Percentiles rank a stretch among this genome's conserved stretches.
Conservation (phyloP, 2,797 vertebrate genomes). For the Pangasius larnaudii region DNA sequence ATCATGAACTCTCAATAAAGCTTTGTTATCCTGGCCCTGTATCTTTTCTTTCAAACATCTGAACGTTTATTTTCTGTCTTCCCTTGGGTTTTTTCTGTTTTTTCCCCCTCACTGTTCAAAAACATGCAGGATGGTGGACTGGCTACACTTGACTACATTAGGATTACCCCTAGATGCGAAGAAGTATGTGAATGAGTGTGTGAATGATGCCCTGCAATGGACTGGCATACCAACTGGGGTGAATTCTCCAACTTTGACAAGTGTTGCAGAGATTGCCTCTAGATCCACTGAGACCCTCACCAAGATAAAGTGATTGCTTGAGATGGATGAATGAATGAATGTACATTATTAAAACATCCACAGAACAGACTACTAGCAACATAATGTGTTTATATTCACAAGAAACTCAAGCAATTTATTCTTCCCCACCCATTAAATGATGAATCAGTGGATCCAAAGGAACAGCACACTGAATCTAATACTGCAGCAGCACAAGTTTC, state of each 20-base stretch:
- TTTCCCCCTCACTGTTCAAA: background rate
- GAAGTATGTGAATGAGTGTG: background rate
- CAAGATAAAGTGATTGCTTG: background rate
- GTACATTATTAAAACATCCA: background rate
- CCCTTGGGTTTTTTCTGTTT: background rate
- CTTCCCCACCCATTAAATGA: background rate
- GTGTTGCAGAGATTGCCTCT: background rate
- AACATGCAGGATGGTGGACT: background rate
- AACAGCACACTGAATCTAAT: background rate
- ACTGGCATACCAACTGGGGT: background rate
- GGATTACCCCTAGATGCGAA: background rate
- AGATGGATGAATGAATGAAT: background rate
- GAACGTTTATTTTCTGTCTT: background rate
- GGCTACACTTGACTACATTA: background rate
- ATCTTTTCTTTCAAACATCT: background rate
- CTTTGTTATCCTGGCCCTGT: background rate
- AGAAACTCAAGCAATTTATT: too few species aligned
- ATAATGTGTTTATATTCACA: background rate
- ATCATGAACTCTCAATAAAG: background rate
- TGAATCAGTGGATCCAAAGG: background rate
- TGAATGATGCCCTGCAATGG: background rate
- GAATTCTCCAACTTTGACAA: background rate
- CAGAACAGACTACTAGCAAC: background rate
- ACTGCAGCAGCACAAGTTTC: background rate
- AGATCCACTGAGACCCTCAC: background rate